Percentiles rank a stretch among this genome's conserved stretches.
Conservation (phyloP, 2,113 vertebrate species). For the Misgurnus mizolepis region DNA sequence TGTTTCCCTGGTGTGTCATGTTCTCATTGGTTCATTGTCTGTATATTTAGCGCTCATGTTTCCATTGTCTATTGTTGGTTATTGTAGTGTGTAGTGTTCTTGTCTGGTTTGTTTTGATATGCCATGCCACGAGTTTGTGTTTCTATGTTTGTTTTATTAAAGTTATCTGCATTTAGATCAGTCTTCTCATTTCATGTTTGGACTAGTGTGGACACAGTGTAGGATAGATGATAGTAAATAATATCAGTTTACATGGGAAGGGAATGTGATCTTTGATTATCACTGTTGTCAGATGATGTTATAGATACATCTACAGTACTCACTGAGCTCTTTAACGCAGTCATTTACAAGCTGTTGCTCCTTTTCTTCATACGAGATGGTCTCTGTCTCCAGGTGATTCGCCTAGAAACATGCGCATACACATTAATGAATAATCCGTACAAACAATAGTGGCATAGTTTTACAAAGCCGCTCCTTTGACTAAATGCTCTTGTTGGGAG, state of each 20-base stretch:
- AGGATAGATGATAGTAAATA: background rate
- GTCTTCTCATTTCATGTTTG: too few species aligned
- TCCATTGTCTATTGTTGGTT: too few species aligned
- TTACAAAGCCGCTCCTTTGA: background rate
- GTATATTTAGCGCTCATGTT: too few species aligned
- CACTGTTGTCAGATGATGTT: background rate
- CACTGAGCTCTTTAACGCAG: conserved; percentile 97
- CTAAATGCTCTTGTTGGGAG: background rate
- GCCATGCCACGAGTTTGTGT: too few species aligned
- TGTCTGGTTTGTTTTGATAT: too few species aligned
- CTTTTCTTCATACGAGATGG: conserved; percentile 94
- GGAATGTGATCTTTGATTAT: background rate
- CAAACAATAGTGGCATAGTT: background rate
- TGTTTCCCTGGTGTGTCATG: too few species aligned
- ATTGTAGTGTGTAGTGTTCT: too few species aligned
- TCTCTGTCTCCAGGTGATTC: conserved; percentile 94
- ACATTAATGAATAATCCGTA: conserved; percentile 14
- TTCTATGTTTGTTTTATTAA: too few species aligned
- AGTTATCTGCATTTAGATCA: too few species aligned
- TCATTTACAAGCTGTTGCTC: conserved; percentile 98
- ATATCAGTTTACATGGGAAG: background rate
- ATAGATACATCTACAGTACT: conserved; percentile 53
- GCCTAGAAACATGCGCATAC: conserved; percentile 80
- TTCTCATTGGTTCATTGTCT: too few species aligned
- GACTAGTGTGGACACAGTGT: background rate